phyloP scores from a whole-genome alignment of 1,140 invertebrate species.

The Nephotettix cincticeps region DNA sequence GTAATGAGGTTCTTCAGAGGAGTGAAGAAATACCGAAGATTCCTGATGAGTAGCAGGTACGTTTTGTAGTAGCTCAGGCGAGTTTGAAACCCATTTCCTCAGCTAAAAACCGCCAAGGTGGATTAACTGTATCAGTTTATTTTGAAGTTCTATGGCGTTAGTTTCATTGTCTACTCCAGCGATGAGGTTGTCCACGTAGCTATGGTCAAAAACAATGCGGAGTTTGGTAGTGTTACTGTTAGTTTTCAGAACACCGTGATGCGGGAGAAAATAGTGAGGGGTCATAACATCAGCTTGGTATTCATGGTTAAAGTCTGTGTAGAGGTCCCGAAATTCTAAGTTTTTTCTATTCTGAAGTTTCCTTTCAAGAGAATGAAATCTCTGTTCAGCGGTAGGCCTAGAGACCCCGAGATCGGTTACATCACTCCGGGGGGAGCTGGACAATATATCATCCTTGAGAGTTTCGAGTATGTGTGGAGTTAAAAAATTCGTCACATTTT shows the following conservation, averaged over 20 bases:
- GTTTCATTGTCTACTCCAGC: not conserved
- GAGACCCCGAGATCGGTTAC: not conserved
- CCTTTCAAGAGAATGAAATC: slow-evolving; percentile 1
- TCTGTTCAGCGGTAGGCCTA: not conserved
- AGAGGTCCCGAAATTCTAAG: slow-evolving; percentile 13
- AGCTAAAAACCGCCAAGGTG: not conserved
- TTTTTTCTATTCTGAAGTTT: not conserved
- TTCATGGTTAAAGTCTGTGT: slow-evolving; percentile 40
- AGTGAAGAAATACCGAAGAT: not conserved
- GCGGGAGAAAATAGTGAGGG: slow-evolving; percentile 37
- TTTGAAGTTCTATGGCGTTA: not conserved
- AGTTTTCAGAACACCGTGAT: slow-evolving; percentile 42
- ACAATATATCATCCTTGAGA: not conserved
- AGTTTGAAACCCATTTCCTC: not conserved
- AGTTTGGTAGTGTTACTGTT: slow-evolving; percentile 39
- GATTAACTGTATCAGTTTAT: not conserved
- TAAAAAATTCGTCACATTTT: not conserved
- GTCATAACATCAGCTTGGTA: slow-evolving; percentile 30
- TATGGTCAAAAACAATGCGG: slow-evolving; percentile 47
- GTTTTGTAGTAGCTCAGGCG: not conserved
- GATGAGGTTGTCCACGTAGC: slow-evolving; percentile 6
- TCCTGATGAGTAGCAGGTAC: not conserved
- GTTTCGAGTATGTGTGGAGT: not conserved
- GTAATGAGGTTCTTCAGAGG: not conserved
- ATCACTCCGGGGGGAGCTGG: not conserved